These are phyloP conservation scores for Phyto melanocephala DNA, from an alignment of 2,888 invertebrate genomes.

Conservation along the genomic window DNA sequence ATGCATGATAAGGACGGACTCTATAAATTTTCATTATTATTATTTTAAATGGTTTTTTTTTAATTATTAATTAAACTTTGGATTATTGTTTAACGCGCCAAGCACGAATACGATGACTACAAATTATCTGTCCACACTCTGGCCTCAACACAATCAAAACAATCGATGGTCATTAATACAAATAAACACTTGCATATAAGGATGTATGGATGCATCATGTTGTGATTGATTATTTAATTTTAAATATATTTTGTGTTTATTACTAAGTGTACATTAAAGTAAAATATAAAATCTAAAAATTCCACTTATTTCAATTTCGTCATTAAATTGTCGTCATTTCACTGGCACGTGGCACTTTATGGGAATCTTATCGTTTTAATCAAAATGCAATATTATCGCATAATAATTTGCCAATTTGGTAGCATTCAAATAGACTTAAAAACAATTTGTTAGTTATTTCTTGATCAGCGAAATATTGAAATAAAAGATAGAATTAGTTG, in stretches of 20 bases:
- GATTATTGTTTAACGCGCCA: neutral
- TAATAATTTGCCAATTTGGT: no score
- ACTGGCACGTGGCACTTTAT: no score
- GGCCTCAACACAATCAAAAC: neutral
- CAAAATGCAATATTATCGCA: no score
- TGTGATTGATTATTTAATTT: neutral
- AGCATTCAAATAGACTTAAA: no score
- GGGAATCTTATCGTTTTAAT: no score
- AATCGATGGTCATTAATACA: neutral
- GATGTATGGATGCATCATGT: neutral
- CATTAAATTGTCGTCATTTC: neutral
- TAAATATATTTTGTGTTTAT: no score
- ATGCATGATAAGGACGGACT: conserved; percentile 2
- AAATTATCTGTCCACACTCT: conserved; percentile 11
- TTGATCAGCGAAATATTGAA: no score
- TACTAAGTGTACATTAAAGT: neutral
- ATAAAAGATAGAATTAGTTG: no score
- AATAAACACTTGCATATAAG: neutral
- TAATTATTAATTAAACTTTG: conserved; percentile 30
- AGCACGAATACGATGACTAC: conserved; percentile 3
- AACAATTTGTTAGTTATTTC: no score
- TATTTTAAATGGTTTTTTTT: neutral
- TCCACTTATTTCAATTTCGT: neutral
- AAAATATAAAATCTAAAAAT: neutral
- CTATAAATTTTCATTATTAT: neutral